Evolutionary conservation across 37 sponge, comb jelly and placozoan genomes (phyloP).

Genomic region (Amphimedon queenslandica): DNA sequence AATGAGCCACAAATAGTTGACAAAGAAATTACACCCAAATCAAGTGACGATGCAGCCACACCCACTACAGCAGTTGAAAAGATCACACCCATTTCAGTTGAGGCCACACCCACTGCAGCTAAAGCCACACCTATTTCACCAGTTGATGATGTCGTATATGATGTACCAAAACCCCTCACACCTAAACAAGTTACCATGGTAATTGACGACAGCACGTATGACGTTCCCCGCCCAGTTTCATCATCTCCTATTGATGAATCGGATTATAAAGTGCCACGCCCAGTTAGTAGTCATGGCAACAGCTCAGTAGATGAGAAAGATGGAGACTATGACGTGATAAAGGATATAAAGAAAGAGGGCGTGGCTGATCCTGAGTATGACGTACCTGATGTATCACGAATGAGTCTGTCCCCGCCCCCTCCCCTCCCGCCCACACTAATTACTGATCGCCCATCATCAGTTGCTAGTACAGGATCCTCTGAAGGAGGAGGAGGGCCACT

Average conservation of each 20-base stretch:
- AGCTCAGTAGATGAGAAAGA: too few species aligned
- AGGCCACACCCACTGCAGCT: background rate
- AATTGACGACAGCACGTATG: background rate
- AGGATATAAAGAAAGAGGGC: too few species aligned
- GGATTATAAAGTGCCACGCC: background rate
- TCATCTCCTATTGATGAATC: background rate
- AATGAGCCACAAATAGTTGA: background rate
- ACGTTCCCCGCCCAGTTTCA: background rate
- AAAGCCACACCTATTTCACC: background rate
- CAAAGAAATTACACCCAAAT: too few species aligned
- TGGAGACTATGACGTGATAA: too few species aligned
- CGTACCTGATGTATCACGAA: background rate
- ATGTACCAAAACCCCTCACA: background rate
- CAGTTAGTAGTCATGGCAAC: too few species aligned
- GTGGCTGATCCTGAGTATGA: background rate
- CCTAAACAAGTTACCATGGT: background rate
- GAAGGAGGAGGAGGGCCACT: too few species aligned
- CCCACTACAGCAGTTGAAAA: too few species aligned
- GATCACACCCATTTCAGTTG: too few species aligned
- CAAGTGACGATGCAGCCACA: too few species aligned
- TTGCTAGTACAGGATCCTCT: background rate
- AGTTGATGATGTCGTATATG: background rate
- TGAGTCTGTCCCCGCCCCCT: background rate
- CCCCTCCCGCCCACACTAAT: background rate
- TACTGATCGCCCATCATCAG: background rate